These are phyloP conservation scores for Sebastes flavidus DNA, from an alignment of 2,797 vertebrate species.

Conservation along the genomic window DNA sequence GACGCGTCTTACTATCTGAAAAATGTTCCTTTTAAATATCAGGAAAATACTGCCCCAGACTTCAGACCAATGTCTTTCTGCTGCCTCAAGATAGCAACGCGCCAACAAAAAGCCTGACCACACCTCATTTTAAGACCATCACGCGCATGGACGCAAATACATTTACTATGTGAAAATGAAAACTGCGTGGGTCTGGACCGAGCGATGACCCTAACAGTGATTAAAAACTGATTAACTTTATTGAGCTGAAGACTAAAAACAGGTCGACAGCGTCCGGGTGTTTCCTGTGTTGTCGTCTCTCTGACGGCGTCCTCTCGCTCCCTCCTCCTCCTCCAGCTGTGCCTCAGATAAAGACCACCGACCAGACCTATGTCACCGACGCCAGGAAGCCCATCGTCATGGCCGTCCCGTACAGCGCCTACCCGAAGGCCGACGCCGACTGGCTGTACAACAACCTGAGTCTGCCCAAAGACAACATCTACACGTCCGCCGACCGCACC, in stretches of 20 bases:
- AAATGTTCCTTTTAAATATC: no score
- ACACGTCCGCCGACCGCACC: slow-evolving; percentile 89
- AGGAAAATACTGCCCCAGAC: no score
- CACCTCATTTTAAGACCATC: no score
- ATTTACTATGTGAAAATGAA: no score
- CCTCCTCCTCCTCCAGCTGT: slow-evolving; percentile 79
- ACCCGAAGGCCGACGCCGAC: slow-evolving; percentile 92
- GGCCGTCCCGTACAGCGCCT: slow-evolving; percentile 94
- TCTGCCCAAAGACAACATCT: slow-evolving; percentile 86
- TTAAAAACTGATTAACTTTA: not conserved
- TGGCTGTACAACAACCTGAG: slow-evolving; percentile 88
- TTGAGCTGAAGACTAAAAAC: not conserved
- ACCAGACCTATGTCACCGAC: slow-evolving; percentile 93
- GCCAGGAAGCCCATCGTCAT: slow-evolving; percentile 92
- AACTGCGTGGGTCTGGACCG: no score
- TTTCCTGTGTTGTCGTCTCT: slow-evolving; percentile 9
- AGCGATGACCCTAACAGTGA: not conserved
- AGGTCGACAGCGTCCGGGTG: not conserved
- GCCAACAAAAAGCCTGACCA: no score
- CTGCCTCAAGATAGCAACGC: no score
- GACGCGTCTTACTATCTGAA: no score
- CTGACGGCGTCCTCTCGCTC: not conserved
- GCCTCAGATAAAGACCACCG: slow-evolving; percentile 93
- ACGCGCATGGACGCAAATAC: no score
- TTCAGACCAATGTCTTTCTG: no score